A percentile compares a stretch with the other conserved stretches of the same genome.
phyloP scores from a whole-genome alignment of 2,797 vertebrate genomes.

The Lophotriccus pileatus region DNA sequence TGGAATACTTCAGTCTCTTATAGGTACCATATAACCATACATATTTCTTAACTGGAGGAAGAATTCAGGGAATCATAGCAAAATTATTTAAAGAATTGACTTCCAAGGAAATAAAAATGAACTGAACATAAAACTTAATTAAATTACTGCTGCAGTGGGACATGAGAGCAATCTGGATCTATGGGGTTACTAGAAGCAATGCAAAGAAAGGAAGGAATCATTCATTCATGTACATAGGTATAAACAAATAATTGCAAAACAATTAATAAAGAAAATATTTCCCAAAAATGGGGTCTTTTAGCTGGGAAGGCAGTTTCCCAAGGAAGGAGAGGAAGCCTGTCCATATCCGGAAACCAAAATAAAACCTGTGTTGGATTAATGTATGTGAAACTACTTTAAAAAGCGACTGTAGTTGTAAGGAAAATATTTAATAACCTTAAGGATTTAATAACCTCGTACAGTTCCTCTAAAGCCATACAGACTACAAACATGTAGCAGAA shows the following conservation, averaged over 20 bases:
- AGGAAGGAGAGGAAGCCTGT: not conserved
- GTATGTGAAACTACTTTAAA: not conserved
- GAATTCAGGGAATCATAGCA: not conserved
- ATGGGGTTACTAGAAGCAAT: not conserved
- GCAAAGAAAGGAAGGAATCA: not conserved
- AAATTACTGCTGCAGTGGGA: not conserved
- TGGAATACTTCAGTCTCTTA: not conserved
- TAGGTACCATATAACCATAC: not conserved
- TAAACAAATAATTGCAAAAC: not conserved
- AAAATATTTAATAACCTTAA: not conserved
- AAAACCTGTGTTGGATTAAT: not conserved
- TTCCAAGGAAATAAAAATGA: not conserved
- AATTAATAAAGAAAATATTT: not conserved
- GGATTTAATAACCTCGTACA: not conserved
- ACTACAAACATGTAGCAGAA: not conserved
- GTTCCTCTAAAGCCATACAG: not conserved
- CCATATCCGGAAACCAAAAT: not conserved
- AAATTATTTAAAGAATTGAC: not conserved
- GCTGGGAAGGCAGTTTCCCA: not conserved
- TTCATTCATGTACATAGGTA: not conserved
- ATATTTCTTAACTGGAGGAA: not conserved
- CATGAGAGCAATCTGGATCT: not conserved
- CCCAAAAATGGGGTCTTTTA: not conserved
- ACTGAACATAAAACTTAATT: not conserved
- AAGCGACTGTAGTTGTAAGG: not conserved